Percentiles rank a stretch among this genome's conserved stretches.
These are phyloP conservation scores for Amblyopsis hoosieri DNA, from an alignment of 2,797 vertebrate species.

Conservation along the genomic window DNA sequence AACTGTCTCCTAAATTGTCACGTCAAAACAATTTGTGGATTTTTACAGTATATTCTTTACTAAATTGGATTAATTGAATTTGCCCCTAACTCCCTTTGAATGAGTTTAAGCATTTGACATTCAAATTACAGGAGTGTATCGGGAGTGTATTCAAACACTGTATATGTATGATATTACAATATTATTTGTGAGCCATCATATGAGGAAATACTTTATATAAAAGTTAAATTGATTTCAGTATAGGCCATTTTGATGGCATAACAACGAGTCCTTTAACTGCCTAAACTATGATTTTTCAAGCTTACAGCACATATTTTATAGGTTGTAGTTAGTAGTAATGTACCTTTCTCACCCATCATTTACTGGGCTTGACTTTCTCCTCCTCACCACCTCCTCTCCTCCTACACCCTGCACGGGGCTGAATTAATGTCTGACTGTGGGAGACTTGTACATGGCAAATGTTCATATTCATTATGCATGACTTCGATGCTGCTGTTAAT, in stretches of 20 bases:
- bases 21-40: slow-evolving; percentile 47
- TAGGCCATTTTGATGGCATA: no score
- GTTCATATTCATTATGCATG: slow-evolving; percentile 81
- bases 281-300: neutral
- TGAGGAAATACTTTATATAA: no score
- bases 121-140: slow-evolving; percentile 33
- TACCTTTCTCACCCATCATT: slow-evolving; percentile 23
- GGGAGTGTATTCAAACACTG: no score
- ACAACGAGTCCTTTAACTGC: neutral
- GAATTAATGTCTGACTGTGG: slow-evolving; percentile 76
- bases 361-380: neutral
- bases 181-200: no score
- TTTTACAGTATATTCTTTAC: slow-evolving; percentile 56
- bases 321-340: slow-evolving; percentile 57
- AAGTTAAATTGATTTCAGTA: no score
- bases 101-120: slow-evolving; percentile 54
- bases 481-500: slow-evolving; percentile 79
- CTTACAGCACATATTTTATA: neutral
- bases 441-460: slow-evolving; percentile 77
- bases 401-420: slow-evolving; percentile 61
- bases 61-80: slow-evolving; percentile 55
- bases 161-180: no score
- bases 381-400: slow-evolving; percentile 13
- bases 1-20: slow-evolving; percentile 62
- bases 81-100: slow-evolving; percentile 61